Percentiles rank a stretch among this genome's conserved stretches.
phyloP scores from a whole-genome alignment of 2,113 vertebrate species.

The Rhinoderma darwinii region DNA sequence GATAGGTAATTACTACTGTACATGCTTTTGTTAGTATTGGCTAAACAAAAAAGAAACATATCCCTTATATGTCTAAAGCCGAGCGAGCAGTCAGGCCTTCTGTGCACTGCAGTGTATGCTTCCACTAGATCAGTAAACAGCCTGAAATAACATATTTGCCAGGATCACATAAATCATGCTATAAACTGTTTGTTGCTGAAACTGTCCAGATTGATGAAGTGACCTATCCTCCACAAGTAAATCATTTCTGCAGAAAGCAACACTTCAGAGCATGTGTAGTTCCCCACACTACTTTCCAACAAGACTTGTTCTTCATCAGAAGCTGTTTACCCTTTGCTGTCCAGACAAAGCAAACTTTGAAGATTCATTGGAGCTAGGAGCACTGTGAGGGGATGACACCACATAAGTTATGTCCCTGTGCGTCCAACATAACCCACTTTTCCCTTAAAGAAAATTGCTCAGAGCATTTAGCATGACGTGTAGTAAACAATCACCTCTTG shows the following conservation, averaged over 20 bases:
- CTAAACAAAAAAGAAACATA: constrained; percentile 33
- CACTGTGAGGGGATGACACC: constrained; percentile 14
- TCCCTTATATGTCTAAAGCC: constrained; percentile 36
- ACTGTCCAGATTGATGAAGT: constrained; percentile 76
- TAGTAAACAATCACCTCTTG: background rate
- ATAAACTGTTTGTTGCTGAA: constrained; percentile 78
- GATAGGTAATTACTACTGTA: constrained; percentile 24
- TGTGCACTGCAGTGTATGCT: constrained; percentile 48
- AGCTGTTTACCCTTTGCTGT: constrained; percentile 60
- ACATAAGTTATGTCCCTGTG: constrained; percentile 16
- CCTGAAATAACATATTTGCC: constrained; percentile 57
- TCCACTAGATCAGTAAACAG: constrained; percentile 57
- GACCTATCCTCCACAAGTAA: constrained; percentile 75
- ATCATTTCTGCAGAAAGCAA: constrained; percentile 73
- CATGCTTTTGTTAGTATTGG: constrained; percentile 32
- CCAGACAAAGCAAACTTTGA: constrained; percentile 57
- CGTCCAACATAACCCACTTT: background rate
- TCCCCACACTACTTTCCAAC: constrained; percentile 68
- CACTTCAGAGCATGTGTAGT: constrained; percentile 70
- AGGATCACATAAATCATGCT: constrained; percentile 71
- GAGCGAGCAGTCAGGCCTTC: constrained; percentile 43
- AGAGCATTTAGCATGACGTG: constrained; percentile 3
- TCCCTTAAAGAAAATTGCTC: background rate
- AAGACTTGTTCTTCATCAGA: constrained; percentile 67
- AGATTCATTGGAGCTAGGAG: constrained; percentile 54